Percentiles rank a stretch among this genome's conserved stretches.
Evolutionary conservation across 2,888 invertebrate species (phyloP).

Genomic region (Melieria picta): DNA sequence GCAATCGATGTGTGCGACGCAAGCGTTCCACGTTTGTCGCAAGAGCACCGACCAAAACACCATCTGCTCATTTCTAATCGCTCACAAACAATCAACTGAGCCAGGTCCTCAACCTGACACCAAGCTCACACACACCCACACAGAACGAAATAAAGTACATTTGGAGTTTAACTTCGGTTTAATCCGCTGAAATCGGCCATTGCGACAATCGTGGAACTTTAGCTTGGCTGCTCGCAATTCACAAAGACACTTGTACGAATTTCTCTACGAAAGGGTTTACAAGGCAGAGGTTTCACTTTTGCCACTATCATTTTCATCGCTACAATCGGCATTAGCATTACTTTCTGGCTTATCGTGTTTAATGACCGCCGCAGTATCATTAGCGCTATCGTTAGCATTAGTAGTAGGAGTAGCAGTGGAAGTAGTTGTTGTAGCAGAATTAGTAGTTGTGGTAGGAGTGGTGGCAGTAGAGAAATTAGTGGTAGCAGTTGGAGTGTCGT

Average conservation of each 20-base stretch:
- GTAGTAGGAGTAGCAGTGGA: slow-evolving; percentile 37
- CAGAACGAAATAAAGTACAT: background rate
- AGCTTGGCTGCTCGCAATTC: too few species aligned
- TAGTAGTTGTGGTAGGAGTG: slow-evolving; percentile 43
- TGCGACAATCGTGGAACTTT: too few species aligned
- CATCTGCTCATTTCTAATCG: background rate
- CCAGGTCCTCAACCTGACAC: background rate
- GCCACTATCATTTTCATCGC: background rate
- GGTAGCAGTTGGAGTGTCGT: slow-evolving; percentile 45
- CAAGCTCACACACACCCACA: background rate
- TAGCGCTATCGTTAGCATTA: slow-evolving; percentile 38
- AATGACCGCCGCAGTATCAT: slow-evolving; percentile 14
- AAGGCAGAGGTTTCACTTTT: background rate
- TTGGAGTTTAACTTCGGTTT: too few species aligned
- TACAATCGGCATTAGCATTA: background rate
- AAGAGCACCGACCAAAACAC: background rate
- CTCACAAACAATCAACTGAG: background rate
- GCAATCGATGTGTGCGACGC: too few species aligned
- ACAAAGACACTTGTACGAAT: too few species aligned
- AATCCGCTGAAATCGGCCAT: too few species aligned
- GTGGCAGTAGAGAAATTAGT: slow-evolving; percentile 41
- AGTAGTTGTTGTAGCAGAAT: slow-evolving; percentile 41
- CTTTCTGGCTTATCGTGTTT: background rate
- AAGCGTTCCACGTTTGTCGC: too few species aligned
- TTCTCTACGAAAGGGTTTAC: background rate